A percentile compares a stretch with the other conserved stretches of the same genome.
phyloP scores from a whole-genome alignment of 2,113 vertebrate species.

The Cochlearius cochlearius region DNA sequence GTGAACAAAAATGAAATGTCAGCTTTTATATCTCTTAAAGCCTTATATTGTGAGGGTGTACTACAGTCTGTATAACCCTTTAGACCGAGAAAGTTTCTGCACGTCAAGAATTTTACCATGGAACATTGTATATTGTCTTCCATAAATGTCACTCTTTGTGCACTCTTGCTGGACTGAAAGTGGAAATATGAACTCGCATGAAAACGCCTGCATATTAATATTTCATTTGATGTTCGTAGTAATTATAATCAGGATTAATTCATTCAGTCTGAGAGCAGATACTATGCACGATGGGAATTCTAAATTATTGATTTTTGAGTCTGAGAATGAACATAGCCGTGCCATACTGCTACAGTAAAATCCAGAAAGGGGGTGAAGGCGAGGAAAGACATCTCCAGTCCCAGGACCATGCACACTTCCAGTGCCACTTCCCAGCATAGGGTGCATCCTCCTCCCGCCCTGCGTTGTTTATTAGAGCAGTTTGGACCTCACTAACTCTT shows the following conservation, averaged over 20 bases:
- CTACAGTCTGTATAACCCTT: not conserved
- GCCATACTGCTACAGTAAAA: not conserved
- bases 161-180: not conserved
- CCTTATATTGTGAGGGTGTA: not conserved
- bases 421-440: not conserved
- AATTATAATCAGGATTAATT: conserved; percentile 3
- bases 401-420: fast-evolving
- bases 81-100: not conserved
- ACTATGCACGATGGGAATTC: not conserved
- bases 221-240: not conserved
- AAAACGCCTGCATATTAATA: not conserved
- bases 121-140: not conserved
- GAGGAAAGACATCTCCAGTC: not conserved
- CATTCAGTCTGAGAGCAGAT: not conserved
- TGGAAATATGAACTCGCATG: not conserved
- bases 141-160: conserved; percentile 1
- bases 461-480: fast-evolving
- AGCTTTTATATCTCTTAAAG: conserved; percentile 7
- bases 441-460: not conserved
- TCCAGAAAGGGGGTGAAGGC: fast-evolving
- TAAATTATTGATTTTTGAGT: not conserved
- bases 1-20: conserved; percentile 4
- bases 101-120: not conserved
- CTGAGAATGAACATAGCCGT: not conserved
- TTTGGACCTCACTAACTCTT: fast-evolving